Base-by-base conservation (phyloP, 2,888 invertebrate genomes). In the Hypolimnas misippus region DNA sequence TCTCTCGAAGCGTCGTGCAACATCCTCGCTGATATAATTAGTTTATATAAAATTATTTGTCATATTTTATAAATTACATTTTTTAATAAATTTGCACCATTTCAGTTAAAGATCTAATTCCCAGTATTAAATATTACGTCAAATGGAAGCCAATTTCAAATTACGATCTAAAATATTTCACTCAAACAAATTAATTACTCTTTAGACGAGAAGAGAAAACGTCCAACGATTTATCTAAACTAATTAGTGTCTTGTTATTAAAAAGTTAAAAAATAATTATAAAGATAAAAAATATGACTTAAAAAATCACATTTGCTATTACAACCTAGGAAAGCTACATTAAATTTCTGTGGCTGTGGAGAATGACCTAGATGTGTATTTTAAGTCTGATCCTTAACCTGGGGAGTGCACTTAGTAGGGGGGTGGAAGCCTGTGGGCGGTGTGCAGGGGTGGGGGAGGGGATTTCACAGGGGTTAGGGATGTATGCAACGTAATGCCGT, bases 341-440 rank as follows among this genome's bases (percentile, higher is more conserved):
- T n/a, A 33, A 31, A 44, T 8, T 46, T 53, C 21, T 19, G 25
- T 17, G 44, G 29, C 16, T 35, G 44, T 53, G 42, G 57, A 61
- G 53, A 44, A 62, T 65, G 65, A 65, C 65, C 65, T 65, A 52
- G 44, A 62, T 65, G 44, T n/a, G 21, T 53, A 59, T n/a, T 62
- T 62, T 59, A 58, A 63, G 61, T 57, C 55, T 58, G 61, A 63
- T 64, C 66, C 66, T 67, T 64, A 67, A 67, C 66, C 66, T 62
- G 58, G 40, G 53, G 53, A 67, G 64, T 67, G 64, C 64, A 67
- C 66, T 67, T 38, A 38, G 53, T 54, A 17, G 62, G 65, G 62
- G 58, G 58, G 65, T 29, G 33, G 46, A 6, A 16, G 46, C 6
- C 46, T 46, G 19, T 19, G 62, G 21, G 52, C 38, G 56, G 52